phyloP scores from a whole-genome alignment of 2,113 vertebrate species.

The Chaetorhynchus papuensis region DNA sequence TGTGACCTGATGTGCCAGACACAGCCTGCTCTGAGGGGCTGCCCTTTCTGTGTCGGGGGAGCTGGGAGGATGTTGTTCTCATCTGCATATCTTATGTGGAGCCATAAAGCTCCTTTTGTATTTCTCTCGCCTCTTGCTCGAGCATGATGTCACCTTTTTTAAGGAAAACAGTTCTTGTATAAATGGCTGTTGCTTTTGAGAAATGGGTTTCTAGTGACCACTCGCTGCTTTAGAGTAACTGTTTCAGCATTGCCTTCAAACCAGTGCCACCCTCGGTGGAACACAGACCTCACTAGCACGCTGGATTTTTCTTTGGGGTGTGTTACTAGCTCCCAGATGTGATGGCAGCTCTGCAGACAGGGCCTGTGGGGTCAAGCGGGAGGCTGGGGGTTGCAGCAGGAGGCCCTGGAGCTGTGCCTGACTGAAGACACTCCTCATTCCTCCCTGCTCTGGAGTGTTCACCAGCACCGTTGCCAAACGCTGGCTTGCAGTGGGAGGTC shows the following conservation, averaged over 20 bases:
- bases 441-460: neutral
- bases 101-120: constrained; percentile 58
- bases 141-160: constrained; percentile 46
- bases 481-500: neutral
- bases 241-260: neutral
- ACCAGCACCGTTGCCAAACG: neutral
- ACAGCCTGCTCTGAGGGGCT: constrained; percentile 5
- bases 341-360: neutral
- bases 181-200: neutral
- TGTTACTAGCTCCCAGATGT: neutral
- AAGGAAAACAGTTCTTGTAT: neutral
- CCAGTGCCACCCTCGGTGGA: neutral
- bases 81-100: constrained; percentile 9
- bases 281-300: neutral
- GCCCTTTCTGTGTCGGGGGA: neutral
- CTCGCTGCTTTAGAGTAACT: neutral
- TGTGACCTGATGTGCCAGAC: constrained; percentile 37
- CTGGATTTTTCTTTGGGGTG: neutral
- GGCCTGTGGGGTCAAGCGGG: neutral
- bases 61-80: neutral
- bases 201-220: neutral
- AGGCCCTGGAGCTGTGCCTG: neutral
- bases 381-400: neutral
- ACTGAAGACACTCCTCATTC: neutral
- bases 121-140: constrained; percentile 28